These are phyloP conservation scores for Mayetiola destructor DNA, from an alignment of 2,888 invertebrate species.

Conservation along the genomic window DNA sequence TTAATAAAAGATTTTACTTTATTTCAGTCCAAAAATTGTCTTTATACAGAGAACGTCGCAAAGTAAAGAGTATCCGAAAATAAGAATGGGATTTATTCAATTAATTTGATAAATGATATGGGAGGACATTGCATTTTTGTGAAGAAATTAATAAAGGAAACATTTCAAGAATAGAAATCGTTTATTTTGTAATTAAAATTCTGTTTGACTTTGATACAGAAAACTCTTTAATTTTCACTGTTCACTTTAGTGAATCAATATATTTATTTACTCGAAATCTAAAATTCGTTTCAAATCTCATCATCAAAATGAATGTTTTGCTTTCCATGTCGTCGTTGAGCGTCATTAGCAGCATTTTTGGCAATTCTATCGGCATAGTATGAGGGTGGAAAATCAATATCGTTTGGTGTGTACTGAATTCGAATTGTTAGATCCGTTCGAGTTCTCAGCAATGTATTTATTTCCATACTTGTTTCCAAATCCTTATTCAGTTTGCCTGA, in stretches of 20 bases:
- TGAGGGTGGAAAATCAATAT: neutral
- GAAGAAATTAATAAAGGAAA: too few relatives aligned
- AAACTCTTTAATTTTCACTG: neutral
- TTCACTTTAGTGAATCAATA: neutral
- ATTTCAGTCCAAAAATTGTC: constrained; percentile 53
- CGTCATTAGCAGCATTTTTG: neutral
- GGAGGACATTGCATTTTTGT: too few relatives aligned
- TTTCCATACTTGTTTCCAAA: neutral
- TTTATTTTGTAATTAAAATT: too few relatives aligned
- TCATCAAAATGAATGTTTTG: neutral
- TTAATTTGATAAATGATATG: neutral
- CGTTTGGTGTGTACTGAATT: neutral
- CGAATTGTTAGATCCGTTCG: neutral
- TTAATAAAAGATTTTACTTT: constrained; percentile 11
- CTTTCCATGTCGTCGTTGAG: neutral
- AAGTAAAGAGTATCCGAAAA: constrained; percentile 48
- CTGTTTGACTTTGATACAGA: too few relatives aligned
- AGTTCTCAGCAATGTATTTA: neutral
- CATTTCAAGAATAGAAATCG: too few relatives aligned
- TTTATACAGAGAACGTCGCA: constrained; percentile 59
- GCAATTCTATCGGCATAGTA: neutral
- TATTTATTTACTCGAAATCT: neutral
- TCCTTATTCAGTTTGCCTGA: neutral
- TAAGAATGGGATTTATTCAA: constrained; percentile 4
- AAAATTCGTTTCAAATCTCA: neutral